Evolutionary conservation across 2,797 vertebrate species (phyloP).

Genomic region (Enteromius anoplus): DNA sequence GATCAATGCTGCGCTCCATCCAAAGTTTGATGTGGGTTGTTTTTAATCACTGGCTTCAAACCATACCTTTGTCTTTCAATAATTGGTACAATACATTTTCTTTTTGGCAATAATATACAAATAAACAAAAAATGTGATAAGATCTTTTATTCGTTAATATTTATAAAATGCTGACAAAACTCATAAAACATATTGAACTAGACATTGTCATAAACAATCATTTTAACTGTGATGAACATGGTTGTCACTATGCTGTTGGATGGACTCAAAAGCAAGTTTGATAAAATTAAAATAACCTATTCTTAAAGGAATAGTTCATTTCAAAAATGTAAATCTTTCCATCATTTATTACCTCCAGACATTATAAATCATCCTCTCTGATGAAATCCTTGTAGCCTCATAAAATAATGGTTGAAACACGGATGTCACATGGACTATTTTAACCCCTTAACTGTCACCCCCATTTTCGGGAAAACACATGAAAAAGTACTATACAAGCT

Average conservation of each 20-base stretch:
- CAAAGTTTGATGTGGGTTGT: not conserved
- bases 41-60: not conserved
- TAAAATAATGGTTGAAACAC: too few species aligned
- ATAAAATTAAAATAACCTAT: not conserved
- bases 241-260: not conserved
- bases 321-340: not conserved
- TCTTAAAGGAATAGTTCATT: not conserved
- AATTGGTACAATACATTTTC: not conserved
- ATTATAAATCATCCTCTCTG: not conserved
- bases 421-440: too few species aligned
- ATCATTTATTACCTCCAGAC: not conserved
- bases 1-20: conserved; percentile 13
- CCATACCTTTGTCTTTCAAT: not conserved
- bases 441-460: too few species aligned
- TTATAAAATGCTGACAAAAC: not conserved
- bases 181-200: not conserved
- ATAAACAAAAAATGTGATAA: not conserved
- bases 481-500: too few species aligned
- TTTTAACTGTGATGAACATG: not conserved
- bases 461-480: too few species aligned
- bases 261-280: not conserved
- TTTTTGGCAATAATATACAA: not conserved
- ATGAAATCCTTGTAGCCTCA: too few species aligned
- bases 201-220: not conserved
- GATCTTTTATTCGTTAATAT: not conserved